Evolutionary conservation across 2,113 vertebrate genomes (phyloP).

Genomic region (Sylvia atricapilla): DNA sequence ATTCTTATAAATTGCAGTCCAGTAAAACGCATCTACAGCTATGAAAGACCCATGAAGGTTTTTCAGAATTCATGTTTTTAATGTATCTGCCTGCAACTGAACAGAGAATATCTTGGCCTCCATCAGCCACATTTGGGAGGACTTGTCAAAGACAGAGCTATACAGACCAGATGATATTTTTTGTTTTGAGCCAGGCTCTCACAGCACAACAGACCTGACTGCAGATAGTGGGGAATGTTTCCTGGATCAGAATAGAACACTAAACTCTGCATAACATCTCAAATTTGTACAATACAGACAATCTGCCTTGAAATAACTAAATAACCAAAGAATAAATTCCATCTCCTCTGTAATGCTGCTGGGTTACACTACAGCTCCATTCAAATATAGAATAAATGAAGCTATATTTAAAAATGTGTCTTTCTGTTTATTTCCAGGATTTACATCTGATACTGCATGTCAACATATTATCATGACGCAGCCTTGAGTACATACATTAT

Average conservation of each 20-base stretch:
- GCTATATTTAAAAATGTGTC: background rate
- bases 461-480: background rate
- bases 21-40: background rate
- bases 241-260: background rate
- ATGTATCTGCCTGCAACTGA: background rate
- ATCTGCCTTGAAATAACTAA: background rate
- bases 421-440: background rate
- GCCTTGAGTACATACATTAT: background rate
- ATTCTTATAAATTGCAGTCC: background rate
- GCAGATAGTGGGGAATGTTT: background rate
- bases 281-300: background rate
- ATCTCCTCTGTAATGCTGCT: background rate
- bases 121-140: background rate
- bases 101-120: background rate
- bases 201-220: background rate
- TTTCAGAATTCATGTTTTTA: background rate
- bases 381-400: background rate
- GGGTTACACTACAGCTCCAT: background rate
- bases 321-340: background rate
- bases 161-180: background rate
- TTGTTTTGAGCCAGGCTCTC: background rate
- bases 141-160: background rate
- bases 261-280: background rate
- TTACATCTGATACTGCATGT: background rate
- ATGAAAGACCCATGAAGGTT: background rate